A percentile compares a stretch with the other conserved stretches of the same genome.
Conservation (phyloP, 2,888 invertebrate genomes). For the Mesorhabditis belari region DNA sequence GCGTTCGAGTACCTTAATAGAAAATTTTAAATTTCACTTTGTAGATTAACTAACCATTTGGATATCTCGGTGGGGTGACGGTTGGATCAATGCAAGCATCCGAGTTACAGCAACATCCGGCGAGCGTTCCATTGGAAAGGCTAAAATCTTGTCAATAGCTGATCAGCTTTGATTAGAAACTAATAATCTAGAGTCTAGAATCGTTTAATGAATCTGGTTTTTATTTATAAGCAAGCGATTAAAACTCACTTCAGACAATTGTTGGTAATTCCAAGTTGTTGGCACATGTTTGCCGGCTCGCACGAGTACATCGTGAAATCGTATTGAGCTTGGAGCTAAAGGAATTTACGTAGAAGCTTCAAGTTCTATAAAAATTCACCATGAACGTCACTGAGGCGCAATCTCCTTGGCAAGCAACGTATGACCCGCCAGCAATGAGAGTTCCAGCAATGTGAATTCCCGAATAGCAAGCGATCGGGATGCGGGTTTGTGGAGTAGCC, state of each 20-base stretch:
- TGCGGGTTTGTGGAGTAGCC: background rate
- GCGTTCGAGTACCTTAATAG: conserved; percentile 6
- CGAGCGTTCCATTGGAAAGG: conserved; percentile 1
- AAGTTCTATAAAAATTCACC: too few species aligned
- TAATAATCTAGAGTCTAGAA: too few species aligned
- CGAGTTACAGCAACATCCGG: conserved; percentile 18
- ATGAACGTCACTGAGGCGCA: conserved; percentile 20
- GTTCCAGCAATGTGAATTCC: background rate
- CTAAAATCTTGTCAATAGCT: too few species aligned
- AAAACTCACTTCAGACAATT: too few species aligned
- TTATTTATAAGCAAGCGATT: too few species aligned
- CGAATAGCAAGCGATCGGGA: background rate
- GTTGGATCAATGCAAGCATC: conserved; percentile 24
- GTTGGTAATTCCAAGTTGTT: background rate
- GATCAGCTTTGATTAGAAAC: too few species aligned
- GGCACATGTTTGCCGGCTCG: conserved; percentile 27
- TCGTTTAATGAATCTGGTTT: too few species aligned
- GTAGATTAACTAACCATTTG: too few species aligned
- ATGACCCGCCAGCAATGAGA: conserved; percentile 10
- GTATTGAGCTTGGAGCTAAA: background rate
- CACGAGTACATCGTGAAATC: conserved; percentile 27
- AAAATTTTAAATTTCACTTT: too few species aligned
- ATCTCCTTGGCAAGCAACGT: conserved; percentile 22
- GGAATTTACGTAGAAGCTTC: too few species aligned
- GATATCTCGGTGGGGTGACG: conserved; percentile 11